Base-by-base conservation (phyloP, 2,113 vertebrate genomes). In the Diglossa brunneiventris region DNA sequence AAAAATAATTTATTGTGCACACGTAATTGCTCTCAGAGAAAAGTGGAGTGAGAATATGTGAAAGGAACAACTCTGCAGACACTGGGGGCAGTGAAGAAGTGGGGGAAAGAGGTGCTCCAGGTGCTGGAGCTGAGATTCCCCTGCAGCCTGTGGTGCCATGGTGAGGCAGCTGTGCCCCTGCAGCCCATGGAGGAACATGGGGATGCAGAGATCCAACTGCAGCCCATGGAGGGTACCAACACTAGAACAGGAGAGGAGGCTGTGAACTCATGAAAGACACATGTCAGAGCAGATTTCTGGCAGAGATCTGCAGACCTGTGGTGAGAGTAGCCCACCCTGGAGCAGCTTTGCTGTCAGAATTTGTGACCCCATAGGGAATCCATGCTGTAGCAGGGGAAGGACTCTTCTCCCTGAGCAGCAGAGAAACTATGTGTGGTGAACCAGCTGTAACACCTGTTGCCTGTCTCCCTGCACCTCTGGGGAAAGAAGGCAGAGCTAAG, bases 121-220 rank as follows among this genome's bases (percentile, higher is more conserved):
- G 39, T 3, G 2, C 22, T 15, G 23, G 15, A 44, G 11, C 31
- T 37, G 53, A 52, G 37, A 61, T 37, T 76, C 6, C 21, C 9
- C 17, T 41, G 19, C 1, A 74, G n/a, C 2, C 19, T 3, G 3
- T 26, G 17, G 8, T 21, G 10, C 15, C 23, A 42, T 26, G 44
- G 6, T 31, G 37, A 50, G 7, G 18, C 31, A 67, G 62, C 26
- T 76, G 62, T 35, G 37, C 1, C 9, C 7, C 69, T 39, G 41
- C 33, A 55, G n/a, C 18, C 28, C 41, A 7, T 47, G 41, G n/a
- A 73, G 47, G 1, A 14, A 22, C 13, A 35, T 0, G 0, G 13
- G 30, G 2, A 35, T 58, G 10, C 24, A 49, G 30, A 75, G 50
- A n/a, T 30, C 20, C 30, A n/a, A 8, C 26, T 6, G 7, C 16